phyloP scores from a whole-genome alignment of 1,140 invertebrate genomes.

The Cydia splendana region DNA sequence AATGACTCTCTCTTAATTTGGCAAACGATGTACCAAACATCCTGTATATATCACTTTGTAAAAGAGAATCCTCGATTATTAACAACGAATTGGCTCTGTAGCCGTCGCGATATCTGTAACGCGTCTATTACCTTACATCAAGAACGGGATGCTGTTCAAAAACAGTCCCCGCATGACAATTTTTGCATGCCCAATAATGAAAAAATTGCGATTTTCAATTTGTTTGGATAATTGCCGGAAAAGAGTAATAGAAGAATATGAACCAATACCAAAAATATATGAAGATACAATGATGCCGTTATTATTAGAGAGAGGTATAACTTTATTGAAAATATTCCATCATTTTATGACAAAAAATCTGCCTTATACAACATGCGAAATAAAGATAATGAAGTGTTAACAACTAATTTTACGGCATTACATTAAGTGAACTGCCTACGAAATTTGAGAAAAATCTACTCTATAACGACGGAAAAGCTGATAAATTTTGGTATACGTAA shows the following conservation, averaged over 20 bases:
- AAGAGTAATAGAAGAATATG: not conserved
- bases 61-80: not conserved
- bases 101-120: not conserved
- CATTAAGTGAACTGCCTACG: not conserved
- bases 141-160: not conserved
- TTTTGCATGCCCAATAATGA: not conserved
- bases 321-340: constrained; percentile 10
- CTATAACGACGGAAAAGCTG: not conserved
- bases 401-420: not conserved
- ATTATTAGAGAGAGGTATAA: not conserved
- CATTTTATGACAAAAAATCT: not conserved
- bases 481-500: not conserved
- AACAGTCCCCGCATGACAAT: not conserved
- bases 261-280: not conserved
- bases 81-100: not conserved
- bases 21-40: no score
- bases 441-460: not conserved
- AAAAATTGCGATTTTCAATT: not conserved
- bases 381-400: not conserved
- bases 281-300: not conserved
- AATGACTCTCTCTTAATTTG: no score
- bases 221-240: not conserved
- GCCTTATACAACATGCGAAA: not conserved
- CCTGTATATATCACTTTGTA: not conserved
- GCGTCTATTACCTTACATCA: not conserved